A percentile compares a stretch with the other conserved stretches of the same genome.
These are phyloP conservation scores for Desoria tigrina DNA, from an alignment of 2,888 invertebrate species.

Conservation along the genomic window DNA sequence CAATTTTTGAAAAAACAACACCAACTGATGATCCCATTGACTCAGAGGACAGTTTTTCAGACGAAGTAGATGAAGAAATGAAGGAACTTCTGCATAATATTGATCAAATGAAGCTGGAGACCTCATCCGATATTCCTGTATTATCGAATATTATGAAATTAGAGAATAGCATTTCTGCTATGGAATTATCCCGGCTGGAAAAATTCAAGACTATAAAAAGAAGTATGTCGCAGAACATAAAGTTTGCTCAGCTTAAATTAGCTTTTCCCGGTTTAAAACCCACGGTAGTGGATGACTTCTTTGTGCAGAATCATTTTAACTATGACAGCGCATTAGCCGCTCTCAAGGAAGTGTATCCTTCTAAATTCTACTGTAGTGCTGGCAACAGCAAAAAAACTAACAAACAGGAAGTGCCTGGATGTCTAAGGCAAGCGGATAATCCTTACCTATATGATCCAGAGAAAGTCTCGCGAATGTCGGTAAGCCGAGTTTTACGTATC, in stretches of 20 bases:
- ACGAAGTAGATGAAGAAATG: conserved; percentile 22
- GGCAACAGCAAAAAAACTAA: no score
- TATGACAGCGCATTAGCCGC: conserved; percentile 1
- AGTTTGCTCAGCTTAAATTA: conserved; percentile 21
- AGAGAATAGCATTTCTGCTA: background rate
- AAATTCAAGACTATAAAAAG: conserved; percentile 6
- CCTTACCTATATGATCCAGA: conserved; percentile 19
- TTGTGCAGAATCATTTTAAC: background rate
- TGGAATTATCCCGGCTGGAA: background rate
- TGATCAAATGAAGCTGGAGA: conserved; percentile 28
- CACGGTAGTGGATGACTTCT: conserved; percentile 9
- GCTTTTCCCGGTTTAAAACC: conserved; percentile 16
- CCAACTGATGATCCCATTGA: no score
- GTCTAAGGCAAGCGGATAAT: no score
- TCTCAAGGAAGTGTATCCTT: conserved; percentile 1
- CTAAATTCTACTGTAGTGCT: background rate
- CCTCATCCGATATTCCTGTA: conserved; percentile 14
- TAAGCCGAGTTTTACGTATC: background rate
- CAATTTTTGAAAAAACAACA: background rate
- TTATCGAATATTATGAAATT: conserved; percentile 22
- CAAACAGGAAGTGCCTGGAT: no score
- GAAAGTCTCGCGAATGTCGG: conserved; percentile 3
- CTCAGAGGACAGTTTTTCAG: no score
- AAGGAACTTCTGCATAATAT: conserved; percentile 27
- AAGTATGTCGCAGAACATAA: conserved; percentile 36